Conservation (phyloP, 2,113 vertebrate species). For the Hepsetus odoe region DNA sequence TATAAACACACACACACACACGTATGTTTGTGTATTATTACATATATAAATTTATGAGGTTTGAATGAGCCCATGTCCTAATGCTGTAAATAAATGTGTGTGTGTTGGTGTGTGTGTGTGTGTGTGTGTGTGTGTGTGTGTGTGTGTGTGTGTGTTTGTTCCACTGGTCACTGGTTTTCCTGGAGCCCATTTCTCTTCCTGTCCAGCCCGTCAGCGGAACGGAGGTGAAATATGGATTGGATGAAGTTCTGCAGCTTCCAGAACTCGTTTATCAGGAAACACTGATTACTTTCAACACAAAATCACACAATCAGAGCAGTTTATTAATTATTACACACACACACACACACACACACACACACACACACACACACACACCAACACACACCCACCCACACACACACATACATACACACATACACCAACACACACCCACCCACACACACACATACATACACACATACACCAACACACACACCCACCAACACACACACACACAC, state of each 20-base stretch:
- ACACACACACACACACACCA: too few species aligned
- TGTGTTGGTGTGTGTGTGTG: too few species aligned
- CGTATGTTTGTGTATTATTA: not conserved
- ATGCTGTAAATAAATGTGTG: not conserved
- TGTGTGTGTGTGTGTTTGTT: too few species aligned
- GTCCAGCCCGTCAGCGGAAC: constrained; percentile 28
- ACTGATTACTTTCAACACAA: constrained; percentile 31
- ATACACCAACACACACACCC: too few species aligned
- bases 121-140: too few species aligned
- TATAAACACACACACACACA: too few species aligned
- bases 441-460: too few species aligned
- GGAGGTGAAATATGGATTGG: constrained; percentile 43
- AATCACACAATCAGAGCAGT: constrained; percentile 23
- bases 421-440: too few species aligned
- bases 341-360: too few species aligned
- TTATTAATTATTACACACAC: constrained; percentile 10
- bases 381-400: too few species aligned
- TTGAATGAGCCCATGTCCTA: not conserved
- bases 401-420: too few species aligned
- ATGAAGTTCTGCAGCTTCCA: constrained; percentile 29
- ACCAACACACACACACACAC: too few species aligned
- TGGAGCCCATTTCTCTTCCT: constrained; percentile 34
- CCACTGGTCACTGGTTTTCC: constrained; percentile 23
- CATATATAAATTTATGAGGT: not conserved
- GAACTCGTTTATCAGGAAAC: constrained; percentile 39